Conservation (phyloP, 1,140 invertebrate species). For the Hydropsyche tenuis region DNA sequence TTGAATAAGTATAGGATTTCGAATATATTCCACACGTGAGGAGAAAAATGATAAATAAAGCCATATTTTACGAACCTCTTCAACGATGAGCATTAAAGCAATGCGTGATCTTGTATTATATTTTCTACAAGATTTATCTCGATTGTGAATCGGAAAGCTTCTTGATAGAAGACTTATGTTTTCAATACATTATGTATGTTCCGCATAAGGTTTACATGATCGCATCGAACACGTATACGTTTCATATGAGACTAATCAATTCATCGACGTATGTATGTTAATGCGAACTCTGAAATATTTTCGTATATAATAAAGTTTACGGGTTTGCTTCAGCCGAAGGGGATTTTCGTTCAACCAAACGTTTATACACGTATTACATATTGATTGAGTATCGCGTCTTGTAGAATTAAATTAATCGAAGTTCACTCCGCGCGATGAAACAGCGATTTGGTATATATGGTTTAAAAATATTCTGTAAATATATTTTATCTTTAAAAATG, state of each 20-base stretch:
- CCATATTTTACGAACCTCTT: neutral
- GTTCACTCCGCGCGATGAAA: too few species aligned
- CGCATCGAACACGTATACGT: too few species aligned
- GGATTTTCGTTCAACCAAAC: too few species aligned
- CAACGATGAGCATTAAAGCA: neutral
- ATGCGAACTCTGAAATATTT: neutral
- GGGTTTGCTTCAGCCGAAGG: too few species aligned
- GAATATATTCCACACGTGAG: neutral
- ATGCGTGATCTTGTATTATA: neutral
- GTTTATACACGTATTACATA: too few species aligned
- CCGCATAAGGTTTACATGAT: too few species aligned
- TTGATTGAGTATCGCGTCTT: too few species aligned
- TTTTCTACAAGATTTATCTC: conserved; percentile 3
- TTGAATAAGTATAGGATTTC: neutral
- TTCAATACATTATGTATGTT: conserved; percentile 11
- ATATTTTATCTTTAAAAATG: neutral
- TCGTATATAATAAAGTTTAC: neutral
- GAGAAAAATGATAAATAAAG: neutral
- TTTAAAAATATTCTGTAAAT: too few species aligned
- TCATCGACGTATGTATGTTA: neutral
- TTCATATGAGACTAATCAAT: neutral
- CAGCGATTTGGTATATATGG: too few species aligned
- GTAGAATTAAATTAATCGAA: too few species aligned
- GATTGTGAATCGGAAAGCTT: conserved; percentile 8
- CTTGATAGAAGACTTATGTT: neutral